A percentile compares a stretch with the other conserved stretches of the same genome.
Conservation (phyloP, 2,888 invertebrate genomes). For the Amiota communis region DNA sequence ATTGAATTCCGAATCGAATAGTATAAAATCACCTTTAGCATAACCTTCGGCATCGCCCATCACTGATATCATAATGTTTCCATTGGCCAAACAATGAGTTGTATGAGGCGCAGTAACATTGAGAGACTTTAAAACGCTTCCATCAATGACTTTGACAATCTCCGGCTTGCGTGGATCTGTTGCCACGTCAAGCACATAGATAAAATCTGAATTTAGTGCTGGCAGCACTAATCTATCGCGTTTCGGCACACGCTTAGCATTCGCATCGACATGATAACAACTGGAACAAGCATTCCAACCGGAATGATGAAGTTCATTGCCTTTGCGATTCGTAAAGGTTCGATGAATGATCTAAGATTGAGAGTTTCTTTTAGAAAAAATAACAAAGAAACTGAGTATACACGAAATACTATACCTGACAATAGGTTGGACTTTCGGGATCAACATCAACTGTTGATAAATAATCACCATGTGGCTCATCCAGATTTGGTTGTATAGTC, state of each 20-base stretch:
- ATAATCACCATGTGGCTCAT: slow-evolving; percentile 84
- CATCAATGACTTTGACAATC: slow-evolving; percentile 86
- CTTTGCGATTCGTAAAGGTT: slow-evolving; percentile 82
- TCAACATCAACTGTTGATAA: slow-evolving; percentile 94
- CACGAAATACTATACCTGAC: slow-evolving; percentile 77
- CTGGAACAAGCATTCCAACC: slow-evolving; percentile 99
- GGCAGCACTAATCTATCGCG: slow-evolving; percentile 90
- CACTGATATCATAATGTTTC: slow-evolving; percentile 95
- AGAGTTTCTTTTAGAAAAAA: background rate
- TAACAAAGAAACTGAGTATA: background rate
- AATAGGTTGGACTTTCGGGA: slow-evolving; percentile 87
- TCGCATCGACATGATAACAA: slow-evolving; percentile 77
- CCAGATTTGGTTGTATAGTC: slow-evolving; percentile 84
- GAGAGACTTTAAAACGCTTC: slow-evolving; percentile 82
- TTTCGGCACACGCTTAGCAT: slow-evolving; percentile 74
- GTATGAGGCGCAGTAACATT: slow-evolving; percentile 94
- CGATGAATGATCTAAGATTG: slow-evolving; percentile 86
- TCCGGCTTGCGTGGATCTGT: slow-evolving; percentile 82
- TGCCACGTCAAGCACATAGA: slow-evolving; percentile 88
- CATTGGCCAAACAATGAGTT: slow-evolving; percentile 91
- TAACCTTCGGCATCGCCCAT: slow-evolving; percentile 92
- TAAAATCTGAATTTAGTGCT: slow-evolving; percentile 83
- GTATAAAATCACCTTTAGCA: slow-evolving; percentile 88
- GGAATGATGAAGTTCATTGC: slow-evolving; percentile 94
- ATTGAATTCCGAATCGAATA: slow-evolving; percentile 86